Conservation (phyloP, 2,113 vertebrate genomes). For the Atractosteus spatula region DNA sequence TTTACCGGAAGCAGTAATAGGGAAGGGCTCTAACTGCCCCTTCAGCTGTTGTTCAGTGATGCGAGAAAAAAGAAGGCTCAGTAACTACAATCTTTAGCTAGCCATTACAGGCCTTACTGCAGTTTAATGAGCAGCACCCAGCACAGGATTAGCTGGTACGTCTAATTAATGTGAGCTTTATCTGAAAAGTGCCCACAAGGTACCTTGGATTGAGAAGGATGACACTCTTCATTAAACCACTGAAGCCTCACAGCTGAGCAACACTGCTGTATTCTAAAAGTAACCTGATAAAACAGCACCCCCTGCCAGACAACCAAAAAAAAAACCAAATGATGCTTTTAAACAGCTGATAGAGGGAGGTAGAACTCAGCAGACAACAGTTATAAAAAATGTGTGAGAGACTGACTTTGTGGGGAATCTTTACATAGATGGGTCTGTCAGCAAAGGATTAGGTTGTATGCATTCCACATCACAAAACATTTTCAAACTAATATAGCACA, state of each 20-base stretch:
- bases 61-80: constrained; percentile 37
- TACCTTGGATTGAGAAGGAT: constrained; percentile 29
- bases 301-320: constrained; percentile 15
- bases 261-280: constrained; percentile 35
- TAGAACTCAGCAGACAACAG: no score
- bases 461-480: constrained; percentile 71
- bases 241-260: constrained; percentile 57
- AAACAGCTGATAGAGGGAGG: constrained; percentile 46
- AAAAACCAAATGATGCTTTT: constrained; percentile 16
- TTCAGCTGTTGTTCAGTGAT: constrained; percentile 69
- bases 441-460: constrained; percentile 67
- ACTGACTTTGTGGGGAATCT: constrained; percentile 56
- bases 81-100: neutral
- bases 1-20: constrained; percentile 9
- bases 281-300: constrained; percentile 56
- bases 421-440: constrained; percentile 76
- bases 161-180: no score
- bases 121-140: no score
- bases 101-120: no score
- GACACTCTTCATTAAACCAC: constrained; percentile 59
- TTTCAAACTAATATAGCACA: constrained; percentile 63
- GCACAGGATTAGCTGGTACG: no score
- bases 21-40: constrained; percentile 21
- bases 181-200: no score
- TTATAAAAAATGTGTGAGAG: constrained; percentile 49